Base-by-base conservation (phyloP, 2,888 invertebrate species). In the Trachelus stipa region DNA sequence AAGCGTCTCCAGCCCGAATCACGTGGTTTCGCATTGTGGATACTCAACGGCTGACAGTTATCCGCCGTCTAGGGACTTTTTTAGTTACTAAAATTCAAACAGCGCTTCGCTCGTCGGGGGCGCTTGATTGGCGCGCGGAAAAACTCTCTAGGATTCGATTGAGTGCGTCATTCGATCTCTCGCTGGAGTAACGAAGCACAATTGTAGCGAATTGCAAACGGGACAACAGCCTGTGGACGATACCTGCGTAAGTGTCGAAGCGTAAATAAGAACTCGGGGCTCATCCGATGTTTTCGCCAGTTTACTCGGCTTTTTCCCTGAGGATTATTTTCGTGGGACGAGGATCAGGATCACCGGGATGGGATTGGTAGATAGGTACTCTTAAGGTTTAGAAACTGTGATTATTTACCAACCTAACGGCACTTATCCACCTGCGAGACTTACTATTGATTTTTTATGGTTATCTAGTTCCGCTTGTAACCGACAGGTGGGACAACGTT, bases 401-500 rank as follows among this genome's bases (percentile, higher is more conserved):
- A 83, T 84, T 85, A 82, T 76, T 82, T 87, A 85, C 84, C 85
- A 77, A 77, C 71, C 73, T 78, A 73, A 76, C 75, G 73, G 79
- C 83, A 81, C 84, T 88, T 89, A 88, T 88, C 87, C 87, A 88
- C 87, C 85, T 87, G 88, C 82, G 82, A 83, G 31, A 81, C 82
- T 82, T 77, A 81, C 84, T 84, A 85, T 90, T 90, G 86, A 89
- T 89, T 90, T 88, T 86, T 85, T 84, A 78, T 78, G 77, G 68
- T 30, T 73, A 40, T 79, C 76, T 81, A 83, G 87, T 89, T 89
- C 78, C 77, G 79, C 74, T 74, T 76, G 68, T 80, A 74, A 80
- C 87, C 88, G 86, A 83, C 87, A 90, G 90, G 87, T 90, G 89
- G 90, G 85, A 85, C 77, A 77, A 77, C 79, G 71, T 34, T 71